A percentile compares a stretch with the other conserved stretches of the same genome.
Evolutionary conservation across 2,113 vertebrate genomes (phyloP).

Genomic region (Scytalopus superciliaris): DNA sequence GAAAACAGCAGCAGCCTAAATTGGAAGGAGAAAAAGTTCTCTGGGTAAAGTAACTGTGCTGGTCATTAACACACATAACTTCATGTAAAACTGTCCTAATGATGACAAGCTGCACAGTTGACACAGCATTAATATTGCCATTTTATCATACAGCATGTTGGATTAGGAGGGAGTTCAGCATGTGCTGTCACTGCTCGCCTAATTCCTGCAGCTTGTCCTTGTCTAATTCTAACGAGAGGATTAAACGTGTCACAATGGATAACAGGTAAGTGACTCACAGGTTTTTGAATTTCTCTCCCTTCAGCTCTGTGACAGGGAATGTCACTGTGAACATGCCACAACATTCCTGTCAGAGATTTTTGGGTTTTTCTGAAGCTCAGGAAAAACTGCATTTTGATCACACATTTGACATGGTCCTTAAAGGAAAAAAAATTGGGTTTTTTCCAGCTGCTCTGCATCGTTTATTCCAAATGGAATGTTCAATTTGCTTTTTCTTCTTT

Average conservation of each 20-base stretch:
- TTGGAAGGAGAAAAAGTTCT: not conserved
- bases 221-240: not conserved
- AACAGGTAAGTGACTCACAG: not conserved
- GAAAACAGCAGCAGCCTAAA: not conserved
- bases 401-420: not conserved
- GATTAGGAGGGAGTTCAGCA: not conserved
- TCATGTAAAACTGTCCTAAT: not conserved
- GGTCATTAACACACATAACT: not conserved
- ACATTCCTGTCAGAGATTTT: not conserved
- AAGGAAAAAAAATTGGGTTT: not conserved
- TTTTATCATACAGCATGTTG: not conserved
- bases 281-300: not conserved
- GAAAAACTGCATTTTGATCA: not conserved
- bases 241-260: not conserved
- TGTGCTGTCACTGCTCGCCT: not conserved
- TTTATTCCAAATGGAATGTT: not conserved
- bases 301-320: not conserved
- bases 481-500: not conserved
- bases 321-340: not conserved
- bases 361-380: not conserved
- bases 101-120: not conserved
- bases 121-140: not conserved
- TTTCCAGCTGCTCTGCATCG: not conserved
- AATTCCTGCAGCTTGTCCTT: not conserved
- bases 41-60: not conserved